Base-by-base conservation (phyloP, 2,797 vertebrate species). In the Linurgus olivaceus region DNA sequence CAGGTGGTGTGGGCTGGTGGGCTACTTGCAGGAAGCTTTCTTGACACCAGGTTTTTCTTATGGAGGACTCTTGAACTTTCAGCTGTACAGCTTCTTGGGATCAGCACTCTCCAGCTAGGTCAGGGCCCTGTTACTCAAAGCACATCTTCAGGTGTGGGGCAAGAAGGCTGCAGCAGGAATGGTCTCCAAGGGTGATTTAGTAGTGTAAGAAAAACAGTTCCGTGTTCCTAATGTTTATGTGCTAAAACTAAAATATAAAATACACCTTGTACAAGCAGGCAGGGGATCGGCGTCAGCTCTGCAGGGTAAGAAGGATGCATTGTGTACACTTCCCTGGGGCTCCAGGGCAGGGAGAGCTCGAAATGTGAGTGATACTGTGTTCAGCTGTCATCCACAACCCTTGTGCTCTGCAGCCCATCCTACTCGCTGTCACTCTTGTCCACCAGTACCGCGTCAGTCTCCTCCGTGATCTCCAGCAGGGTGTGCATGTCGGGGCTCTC, bases 351-450 rank as follows among this genome's bases (percentile, higher is more conserved):
- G 95, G 90, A 86, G 89, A 95, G 79, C 80, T 96, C 15, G 8
- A 87, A 85, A 84, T 26, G 95, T 95, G 96, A 93, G 73, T 93
- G 96, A 52, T 95, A 90, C 47, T 24, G 35, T 95, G 87, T 87
- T 93, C 86, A 90, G 96, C 95, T 66, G 47, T 91, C 75, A 2
- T 87, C 70, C 89, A 28, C 74, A 83, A 65, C 66, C 86, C 74
- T 78, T 21, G 68, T 13, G 3, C 0, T 19, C 88, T 66, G 83
- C 92, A 55, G 51, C 37, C 77, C 33, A 17, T 67, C 94, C 95
- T 97, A 98, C 96, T 99, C 99, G 92, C 99, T 99, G 98, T 99
- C 98, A 18, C 98, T 98, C 92, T 98, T 97, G 95, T 99, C 99
- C 97, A 98, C 98, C 84, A 98, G 97, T 86, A 99, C 98, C 48